A percentile compares a stretch with the other conserved stretches of the same genome.
These are phyloP conservation scores for Sapayoa aenigma DNA, from an alignment of 2,113 vertebrate species.

Conservation along the genomic window DNA sequence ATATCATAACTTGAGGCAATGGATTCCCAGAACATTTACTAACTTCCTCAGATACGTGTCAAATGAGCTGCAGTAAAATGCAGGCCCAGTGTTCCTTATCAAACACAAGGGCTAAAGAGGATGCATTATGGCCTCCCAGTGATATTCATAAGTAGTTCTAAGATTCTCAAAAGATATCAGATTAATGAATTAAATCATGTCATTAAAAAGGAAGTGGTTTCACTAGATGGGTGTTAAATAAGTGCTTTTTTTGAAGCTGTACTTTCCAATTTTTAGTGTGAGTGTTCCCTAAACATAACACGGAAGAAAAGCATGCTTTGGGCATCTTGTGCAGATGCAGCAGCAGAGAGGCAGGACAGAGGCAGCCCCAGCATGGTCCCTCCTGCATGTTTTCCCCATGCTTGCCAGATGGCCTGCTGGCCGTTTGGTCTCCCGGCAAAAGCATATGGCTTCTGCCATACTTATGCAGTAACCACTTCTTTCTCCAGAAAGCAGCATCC, in stretches of 20 bases:
- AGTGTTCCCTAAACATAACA: neutral
- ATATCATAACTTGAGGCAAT: neutral
- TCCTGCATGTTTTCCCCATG: neutral
- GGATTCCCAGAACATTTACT: neutral
- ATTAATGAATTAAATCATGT: neutral
- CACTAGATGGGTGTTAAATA: neutral
- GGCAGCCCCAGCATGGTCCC: neutral
- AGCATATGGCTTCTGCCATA: neutral
- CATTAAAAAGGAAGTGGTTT: neutral
- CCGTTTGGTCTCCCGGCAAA: neutral
- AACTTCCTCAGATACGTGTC: neutral
- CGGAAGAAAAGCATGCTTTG: neutral
- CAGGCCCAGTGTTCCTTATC: neutral
- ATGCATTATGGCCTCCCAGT: neutral
- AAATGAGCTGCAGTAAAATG: neutral
- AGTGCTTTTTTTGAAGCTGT: neutral
- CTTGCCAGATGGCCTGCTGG: fast-evolving
- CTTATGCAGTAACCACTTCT: neutral
- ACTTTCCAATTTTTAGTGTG: neutral
- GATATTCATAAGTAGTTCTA: neutral
- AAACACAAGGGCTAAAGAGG: neutral
- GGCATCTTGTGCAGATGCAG: neutral
- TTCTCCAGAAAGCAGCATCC: neutral
- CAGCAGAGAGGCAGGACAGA: neutral
- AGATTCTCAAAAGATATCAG: neutral